phyloP scores from a whole-genome alignment of 2,797 vertebrate genomes.

The Bucorvus abyssinicus region DNA sequence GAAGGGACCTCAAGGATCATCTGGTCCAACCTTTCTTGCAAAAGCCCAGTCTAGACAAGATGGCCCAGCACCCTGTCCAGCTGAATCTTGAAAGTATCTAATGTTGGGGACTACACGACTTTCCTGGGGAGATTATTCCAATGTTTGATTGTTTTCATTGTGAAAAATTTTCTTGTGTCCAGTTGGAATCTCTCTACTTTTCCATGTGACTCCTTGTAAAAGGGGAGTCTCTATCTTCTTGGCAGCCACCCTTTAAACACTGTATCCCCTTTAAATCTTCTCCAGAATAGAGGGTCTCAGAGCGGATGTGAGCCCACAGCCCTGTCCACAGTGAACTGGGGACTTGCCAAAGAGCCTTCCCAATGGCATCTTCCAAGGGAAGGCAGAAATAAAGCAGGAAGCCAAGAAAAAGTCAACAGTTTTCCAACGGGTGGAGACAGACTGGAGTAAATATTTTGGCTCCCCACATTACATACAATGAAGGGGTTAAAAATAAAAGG shows the following conservation, averaged over 20 bases:
- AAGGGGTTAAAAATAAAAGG: not conserved
- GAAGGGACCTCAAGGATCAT: not conserved
- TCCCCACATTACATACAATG: not conserved
- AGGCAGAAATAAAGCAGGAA: not conserved
- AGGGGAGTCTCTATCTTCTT: not conserved
- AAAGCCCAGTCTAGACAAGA: no score
- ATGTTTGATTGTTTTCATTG: no score
- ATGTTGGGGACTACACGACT: no score
- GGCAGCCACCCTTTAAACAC: not conserved
- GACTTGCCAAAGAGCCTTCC: not conserved
- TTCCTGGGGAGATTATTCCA: no score
- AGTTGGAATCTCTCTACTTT: no score
- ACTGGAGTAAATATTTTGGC: not conserved
- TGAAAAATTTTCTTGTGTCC: no score
- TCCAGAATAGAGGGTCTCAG: not conserved
- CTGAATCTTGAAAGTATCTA: no score
- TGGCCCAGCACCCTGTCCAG: no score
- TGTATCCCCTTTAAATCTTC: not conserved
- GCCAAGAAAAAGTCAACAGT: not conserved
- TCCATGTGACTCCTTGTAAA: no score
- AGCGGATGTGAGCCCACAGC: not conserved
- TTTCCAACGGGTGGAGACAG: not conserved
- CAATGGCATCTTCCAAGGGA: not conserved
- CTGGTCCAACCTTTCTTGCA: no score
- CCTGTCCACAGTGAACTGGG: accelerated